phyloP scores from a whole-genome alignment of 2,113 vertebrate genomes.

The Sminthopsis crassicaudata region DNA sequence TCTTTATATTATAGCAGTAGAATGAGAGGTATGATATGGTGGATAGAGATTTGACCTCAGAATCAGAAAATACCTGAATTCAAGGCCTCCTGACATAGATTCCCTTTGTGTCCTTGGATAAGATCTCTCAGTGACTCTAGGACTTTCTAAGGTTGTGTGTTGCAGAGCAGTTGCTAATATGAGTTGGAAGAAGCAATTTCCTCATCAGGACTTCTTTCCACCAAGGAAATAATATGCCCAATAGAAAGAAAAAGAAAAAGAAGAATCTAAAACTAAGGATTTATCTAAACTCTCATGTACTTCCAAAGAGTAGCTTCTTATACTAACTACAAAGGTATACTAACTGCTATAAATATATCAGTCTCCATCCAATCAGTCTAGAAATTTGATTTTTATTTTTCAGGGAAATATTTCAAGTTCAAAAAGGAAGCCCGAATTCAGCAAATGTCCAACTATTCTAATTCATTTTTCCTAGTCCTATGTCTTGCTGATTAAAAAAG shows the following conservation, averaged over 20 bases:
- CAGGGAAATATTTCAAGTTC: slow-evolving; percentile 20
- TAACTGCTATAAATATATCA: background rate
- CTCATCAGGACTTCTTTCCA: background rate
- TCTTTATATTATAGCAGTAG: background rate
- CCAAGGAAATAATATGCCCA: background rate
- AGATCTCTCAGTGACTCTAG: background rate
- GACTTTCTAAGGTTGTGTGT: background rate
- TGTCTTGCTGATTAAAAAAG: background rate
- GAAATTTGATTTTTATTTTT: slow-evolving; percentile 27
- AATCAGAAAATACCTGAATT: background rate
- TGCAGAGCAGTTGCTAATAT: background rate
- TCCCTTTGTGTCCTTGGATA: background rate
- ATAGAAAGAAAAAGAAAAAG: background rate
- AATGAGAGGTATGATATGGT: background rate
- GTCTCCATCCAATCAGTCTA: background rate
- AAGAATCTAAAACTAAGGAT: background rate
- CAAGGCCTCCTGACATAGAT: background rate
- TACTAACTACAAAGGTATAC: background rate
- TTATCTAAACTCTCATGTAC: background rate
- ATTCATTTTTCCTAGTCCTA: background rate
- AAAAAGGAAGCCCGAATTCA: slow-evolving; percentile 5
- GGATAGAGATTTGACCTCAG: background rate
- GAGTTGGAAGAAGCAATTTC: background rate
- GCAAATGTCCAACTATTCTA: background rate
- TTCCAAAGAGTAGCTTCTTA: background rate